A percentile compares a stretch with the other conserved stretches of the same genome.
Evolutionary conservation across 2,888 invertebrate genomes (phyloP).

Genomic region (Spilarctia lutea): DNA sequence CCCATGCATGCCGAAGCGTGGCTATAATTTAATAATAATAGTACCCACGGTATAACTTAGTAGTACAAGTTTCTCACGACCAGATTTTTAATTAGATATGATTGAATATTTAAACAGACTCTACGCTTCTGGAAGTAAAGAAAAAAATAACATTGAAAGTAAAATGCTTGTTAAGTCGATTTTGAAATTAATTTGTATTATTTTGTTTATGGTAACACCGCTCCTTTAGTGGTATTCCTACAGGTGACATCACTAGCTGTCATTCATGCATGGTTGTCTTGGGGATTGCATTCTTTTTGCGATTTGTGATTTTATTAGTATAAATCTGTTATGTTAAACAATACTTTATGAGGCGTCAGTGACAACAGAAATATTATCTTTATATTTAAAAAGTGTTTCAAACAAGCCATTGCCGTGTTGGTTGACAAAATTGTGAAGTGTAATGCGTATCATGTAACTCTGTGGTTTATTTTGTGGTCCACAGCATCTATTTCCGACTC

Average conservation of each 20-base stretch:
- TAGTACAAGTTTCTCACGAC: too few species aligned
- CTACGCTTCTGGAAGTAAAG: background rate
- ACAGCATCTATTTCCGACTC: slow-evolving; percentile 75
- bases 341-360: slow-evolving; percentile 38
- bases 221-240: background rate
- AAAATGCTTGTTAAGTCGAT: background rate
- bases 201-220: background rate
- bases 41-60: too few species aligned
- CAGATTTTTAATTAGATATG: too few species aligned
- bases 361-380: slow-evolving; percentile 43
- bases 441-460: slow-evolving; percentile 80
- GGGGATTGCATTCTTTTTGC: slow-evolving; percentile 57
- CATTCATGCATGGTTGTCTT: slow-evolving; percentile 62
- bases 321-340: slow-evolving; percentile 50
- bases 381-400: slow-evolving; percentile 42
- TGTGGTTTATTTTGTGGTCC: slow-evolving; percentile 79
- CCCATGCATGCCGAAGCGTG: too few species aligned
- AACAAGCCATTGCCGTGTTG: slow-evolving; percentile 51
- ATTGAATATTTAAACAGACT: background rate
- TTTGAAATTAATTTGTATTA: background rate
- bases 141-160: background rate
- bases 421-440: slow-evolving; percentile 65
- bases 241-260: slow-evolving; percentile 17
- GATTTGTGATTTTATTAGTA: slow-evolving; percentile 35
- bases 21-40: too few species aligned